These are phyloP conservation scores for Acrocyrtus sp. DNA, from an alignment of 2,888 invertebrate genomes.

Conservation along the genomic window DNA sequence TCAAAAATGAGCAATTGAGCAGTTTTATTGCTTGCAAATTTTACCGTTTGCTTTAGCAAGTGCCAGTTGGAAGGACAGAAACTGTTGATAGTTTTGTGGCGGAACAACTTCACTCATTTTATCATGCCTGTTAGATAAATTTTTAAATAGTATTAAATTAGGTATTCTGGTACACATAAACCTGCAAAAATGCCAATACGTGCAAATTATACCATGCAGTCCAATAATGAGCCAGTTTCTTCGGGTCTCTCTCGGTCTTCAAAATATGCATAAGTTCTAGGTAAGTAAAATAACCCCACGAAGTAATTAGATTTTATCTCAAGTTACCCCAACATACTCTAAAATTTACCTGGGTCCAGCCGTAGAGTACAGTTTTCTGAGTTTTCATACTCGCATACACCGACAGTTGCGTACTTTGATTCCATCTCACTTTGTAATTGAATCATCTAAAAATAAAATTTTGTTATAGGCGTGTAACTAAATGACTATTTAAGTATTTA, in stretches of 20 bases:
- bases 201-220: constrained; percentile 58
- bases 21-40: background rate
- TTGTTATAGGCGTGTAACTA: too few relatives aligned
- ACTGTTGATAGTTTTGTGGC: constrained; percentile 65
- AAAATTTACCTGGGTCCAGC: constrained; percentile 64
- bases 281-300: too few relatives aligned
- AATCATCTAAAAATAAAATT: constrained; percentile 60
- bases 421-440: constrained; percentile 65
- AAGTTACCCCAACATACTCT: background rate
- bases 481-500: too few relatives aligned
- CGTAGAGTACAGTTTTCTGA: constrained; percentile 55
- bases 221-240: constrained; percentile 64
- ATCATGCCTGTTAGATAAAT: constrained; percentile 60
- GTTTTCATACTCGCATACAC: constrained; percentile 63
- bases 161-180: constrained; percentile 36
- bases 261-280: constrained; percentile 62
- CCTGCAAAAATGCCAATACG: constrained; percentile 2
- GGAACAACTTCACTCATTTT: constrained; percentile 54
- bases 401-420: constrained; percentile 65
- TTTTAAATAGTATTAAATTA: too few relatives aligned
- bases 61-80: constrained; percentile 66
- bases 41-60: constrained; percentile 65
- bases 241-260: constrained; percentile 56
- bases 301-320: too few relatives aligned
- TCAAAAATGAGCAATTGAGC: too few relatives aligned